These are phyloP conservation scores for Choristoneura fumiferana DNA, from an alignment of 1,140 invertebrate species.

Conservation along the genomic window DNA sequence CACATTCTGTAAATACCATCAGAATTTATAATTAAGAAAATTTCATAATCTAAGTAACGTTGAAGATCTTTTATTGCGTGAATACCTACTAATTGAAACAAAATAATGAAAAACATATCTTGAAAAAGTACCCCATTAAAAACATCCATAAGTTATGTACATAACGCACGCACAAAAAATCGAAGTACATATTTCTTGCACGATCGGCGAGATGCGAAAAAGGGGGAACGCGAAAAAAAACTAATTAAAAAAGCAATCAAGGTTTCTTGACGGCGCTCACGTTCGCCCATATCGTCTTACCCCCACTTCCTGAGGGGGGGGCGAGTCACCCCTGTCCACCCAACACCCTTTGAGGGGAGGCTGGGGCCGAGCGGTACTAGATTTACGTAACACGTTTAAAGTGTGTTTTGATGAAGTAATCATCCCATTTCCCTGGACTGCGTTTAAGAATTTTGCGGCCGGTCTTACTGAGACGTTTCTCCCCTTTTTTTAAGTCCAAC, in stretches of 20 bases:
- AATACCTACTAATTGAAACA: background rate
- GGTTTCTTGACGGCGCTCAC: constrained; percentile 77
- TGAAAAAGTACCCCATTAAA: constrained; percentile 14
- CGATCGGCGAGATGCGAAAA: constrained; percentile 65
- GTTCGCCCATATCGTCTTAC: constrained; percentile 77
- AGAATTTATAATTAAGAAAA: no score
- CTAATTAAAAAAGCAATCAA: constrained; percentile 78
- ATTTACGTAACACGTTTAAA: constrained; percentile 78
- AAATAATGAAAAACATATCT: background rate
- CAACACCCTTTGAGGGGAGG: constrained; percentile 57
- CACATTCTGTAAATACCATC: no score
- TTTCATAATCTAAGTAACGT: no score
- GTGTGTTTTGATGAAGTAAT: constrained; percentile 78
- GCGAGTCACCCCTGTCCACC: constrained; percentile 30
- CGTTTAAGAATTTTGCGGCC: constrained; percentile 75
- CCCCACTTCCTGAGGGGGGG: constrained; percentile 52
- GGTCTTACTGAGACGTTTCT: constrained; percentile 22
- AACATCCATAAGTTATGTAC: constrained; percentile 32
- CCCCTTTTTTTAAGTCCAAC: constrained; percentile 28
- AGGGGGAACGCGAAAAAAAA: constrained; percentile 65
- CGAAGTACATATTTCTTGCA: constrained; percentile 67
- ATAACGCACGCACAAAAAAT: constrained; percentile 23
- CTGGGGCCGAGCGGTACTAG: constrained; percentile 60
- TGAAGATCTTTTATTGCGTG: no score
- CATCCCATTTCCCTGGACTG: constrained; percentile 73